Evolutionary conservation across 92 coral and sea anemone genomes (phyloP), one percentile per base, ranked within the genome.

Genomic region (Muricea muricata): DNA sequence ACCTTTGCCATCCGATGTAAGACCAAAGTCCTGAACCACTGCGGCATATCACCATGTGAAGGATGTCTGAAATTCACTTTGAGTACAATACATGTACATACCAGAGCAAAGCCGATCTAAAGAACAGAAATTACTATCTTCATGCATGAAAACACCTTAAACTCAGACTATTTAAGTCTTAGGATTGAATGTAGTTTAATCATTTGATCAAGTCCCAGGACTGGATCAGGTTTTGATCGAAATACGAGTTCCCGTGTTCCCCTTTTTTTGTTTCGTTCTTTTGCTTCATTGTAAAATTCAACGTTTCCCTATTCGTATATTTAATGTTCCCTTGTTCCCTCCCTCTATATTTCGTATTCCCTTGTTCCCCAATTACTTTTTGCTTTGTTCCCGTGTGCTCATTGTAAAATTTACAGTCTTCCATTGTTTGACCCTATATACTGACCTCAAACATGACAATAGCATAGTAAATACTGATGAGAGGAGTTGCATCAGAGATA

Each of bases 71-170:
- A 97, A 67, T 97, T 97, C 69, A 93, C 93, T 35, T 93, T 97
- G 20, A 97, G 91, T 17, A 97, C 98, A 18, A 97, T 84, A 28
- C 99, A 97, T 8, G 99, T 97, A 37, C 99, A 97, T 32, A 97
- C 91, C 5, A 97, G 90, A 61, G 99, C 97, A 24, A 97, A 85
- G 18, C 99, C 99, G 79, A 97, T 95, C 99, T 97, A 82, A 18
- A 41, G 32, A 78, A 29, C 29, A 14, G 8, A 60, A n/a, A n/a
- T n/a, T n/a, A n/a, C n/a, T n/a, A n/a, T n/a, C n/a, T n/a, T n/a
- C n/a, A n/a, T n/a, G n/a, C n/a, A n/a, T n/a, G n/a, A n/a, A n/a
- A n/a, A n/a, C n/a, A n/a, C n/a, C n/a, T n/a, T n/a, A n/a, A n/a
- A n/a, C n/a, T n/a, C n/a, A 60, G 30, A 11, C 18, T 48, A 20